Conservation (phyloP, 2,113 vertebrate genomes). For the Cephalopterus ornatus region DNA sequence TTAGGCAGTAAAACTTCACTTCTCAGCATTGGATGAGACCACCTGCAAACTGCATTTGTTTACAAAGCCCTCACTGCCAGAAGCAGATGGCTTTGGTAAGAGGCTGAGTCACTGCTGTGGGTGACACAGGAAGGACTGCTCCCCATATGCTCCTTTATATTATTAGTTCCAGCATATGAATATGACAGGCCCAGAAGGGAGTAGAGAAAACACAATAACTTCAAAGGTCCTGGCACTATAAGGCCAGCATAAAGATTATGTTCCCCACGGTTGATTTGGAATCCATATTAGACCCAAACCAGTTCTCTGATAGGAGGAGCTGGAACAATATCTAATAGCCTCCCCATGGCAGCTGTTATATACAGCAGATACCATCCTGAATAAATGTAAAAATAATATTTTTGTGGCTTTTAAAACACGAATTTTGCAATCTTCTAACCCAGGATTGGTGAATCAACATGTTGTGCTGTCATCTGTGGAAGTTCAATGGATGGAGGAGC, state of each 20-base stretch:
- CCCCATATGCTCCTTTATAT: neutral
- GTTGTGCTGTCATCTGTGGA: neutral
- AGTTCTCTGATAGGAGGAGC: neutral
- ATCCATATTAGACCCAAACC: neutral
- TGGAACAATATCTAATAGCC: neutral
- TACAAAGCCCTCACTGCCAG: neutral
- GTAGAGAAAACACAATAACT: neutral
- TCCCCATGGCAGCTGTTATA: neutral
- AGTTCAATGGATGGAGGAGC: neutral
- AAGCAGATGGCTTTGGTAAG: neutral
- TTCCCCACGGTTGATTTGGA: neutral
- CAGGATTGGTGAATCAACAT: neutral
- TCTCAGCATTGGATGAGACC: neutral
- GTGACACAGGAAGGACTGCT: neutral
- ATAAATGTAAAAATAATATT: neutral
- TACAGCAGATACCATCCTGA: neutral
- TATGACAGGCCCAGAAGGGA: neutral
- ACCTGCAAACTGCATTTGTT: neutral
- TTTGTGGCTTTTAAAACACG: neutral
- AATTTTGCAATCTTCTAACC: neutral
- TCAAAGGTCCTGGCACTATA: neutral
- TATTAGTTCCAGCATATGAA: neutral
- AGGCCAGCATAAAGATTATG: neutral
- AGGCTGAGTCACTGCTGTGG: neutral
- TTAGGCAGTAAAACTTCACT: neutral